Evolutionary conservation across 2,888 invertebrate species (phyloP), one percentile per base, ranked within the genome.

Genomic region (Nomada fucata): DNA sequence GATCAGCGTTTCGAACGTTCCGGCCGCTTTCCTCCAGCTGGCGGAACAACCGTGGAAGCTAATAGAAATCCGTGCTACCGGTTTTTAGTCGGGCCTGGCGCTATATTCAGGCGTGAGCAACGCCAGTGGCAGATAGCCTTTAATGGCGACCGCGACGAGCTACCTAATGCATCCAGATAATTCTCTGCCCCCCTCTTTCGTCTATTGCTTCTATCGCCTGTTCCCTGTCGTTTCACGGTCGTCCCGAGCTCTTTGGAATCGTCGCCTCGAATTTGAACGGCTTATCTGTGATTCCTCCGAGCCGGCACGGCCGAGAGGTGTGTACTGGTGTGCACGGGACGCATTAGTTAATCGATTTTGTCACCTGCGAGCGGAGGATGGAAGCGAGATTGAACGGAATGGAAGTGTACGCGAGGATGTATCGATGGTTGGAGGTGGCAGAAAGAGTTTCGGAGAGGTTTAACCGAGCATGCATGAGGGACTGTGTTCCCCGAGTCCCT

Each of bases 151-250:
- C 83, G 80, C 85, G 85, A 83, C 86, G 86, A 77, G 80, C 88
- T 78, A 79, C 80, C 89, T 92, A 91, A 91, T 92, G 91, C 88
- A 89, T 90, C 84, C 85, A 87, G 91, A 91, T 91, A 91, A 90
- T 85, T 87, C 70, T 53, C 79, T 68, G 67, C 69, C 59, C 50
- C 70, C 76, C 57, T 65, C 59, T 59, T 72, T 69, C 71, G 15
- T 36, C 23, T 23, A 29, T 20, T n/a, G 13, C 18, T 23, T 42
- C 57, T 59, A 15, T 42, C 75, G 23, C 50, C 18, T 20, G 20
- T 29, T 53, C 70, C 53, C 29, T 26, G 60, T 44, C 61, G 79
- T 81, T 87, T 87, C 88, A 87, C 86, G 87, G 82, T 73, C 75
- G 67, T 72, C 57, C 57, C 80, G 64, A 44, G 64, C 76, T 80